Evolutionary conservation across 1,140 invertebrate species (phyloP).

Genomic region (Idris sp.): DNA sequence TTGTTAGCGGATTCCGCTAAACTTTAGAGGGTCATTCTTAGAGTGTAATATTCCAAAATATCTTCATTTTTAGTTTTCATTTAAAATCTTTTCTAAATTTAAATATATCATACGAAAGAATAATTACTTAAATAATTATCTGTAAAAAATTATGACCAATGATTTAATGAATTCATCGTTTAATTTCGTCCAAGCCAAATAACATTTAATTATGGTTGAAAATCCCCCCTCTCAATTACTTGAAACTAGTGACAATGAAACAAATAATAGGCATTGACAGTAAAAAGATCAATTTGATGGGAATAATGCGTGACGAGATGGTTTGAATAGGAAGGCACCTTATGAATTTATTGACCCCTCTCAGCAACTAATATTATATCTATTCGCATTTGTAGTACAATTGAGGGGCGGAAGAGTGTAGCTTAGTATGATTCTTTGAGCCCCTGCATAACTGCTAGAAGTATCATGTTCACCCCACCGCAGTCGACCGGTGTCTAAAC

Average conservation of each 20-base stretch:
- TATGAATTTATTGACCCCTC: conserved; percentile 56
- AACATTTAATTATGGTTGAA: conserved; percentile 9
- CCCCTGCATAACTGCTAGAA: conserved; percentile 62
- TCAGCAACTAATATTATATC: conserved; percentile 50
- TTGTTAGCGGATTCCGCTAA: too few species aligned
- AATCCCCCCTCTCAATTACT: conserved; percentile 17
- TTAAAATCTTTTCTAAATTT: too few species aligned
- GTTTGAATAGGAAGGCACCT: conserved; percentile 38
- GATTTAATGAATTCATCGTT: too few species aligned
- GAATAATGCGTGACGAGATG: conserved; percentile 33
- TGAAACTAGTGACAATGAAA: conserved; percentile 1
- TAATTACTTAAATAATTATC: too few species aligned
- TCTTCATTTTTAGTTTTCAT: too few species aligned
- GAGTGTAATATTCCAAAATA: too few species aligned
- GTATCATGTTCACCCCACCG: conserved; percentile 73
- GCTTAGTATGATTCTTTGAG: conserved; percentile 57
- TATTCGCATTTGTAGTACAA: conserved; percentile 27
- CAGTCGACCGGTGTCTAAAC: conserved; percentile 70
- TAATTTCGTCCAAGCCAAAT: too few species aligned
- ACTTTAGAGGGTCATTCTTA: too few species aligned
- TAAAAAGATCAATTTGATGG: conserved; percentile 45
- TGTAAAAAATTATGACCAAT: too few species aligned
- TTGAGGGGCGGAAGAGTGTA: conserved; percentile 35
- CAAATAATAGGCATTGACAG: conserved; percentile 18
- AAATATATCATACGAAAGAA: too few species aligned